Conservation (phyloP, 1,140 invertebrate genomes). For the Nasonia longicornis region DNA sequence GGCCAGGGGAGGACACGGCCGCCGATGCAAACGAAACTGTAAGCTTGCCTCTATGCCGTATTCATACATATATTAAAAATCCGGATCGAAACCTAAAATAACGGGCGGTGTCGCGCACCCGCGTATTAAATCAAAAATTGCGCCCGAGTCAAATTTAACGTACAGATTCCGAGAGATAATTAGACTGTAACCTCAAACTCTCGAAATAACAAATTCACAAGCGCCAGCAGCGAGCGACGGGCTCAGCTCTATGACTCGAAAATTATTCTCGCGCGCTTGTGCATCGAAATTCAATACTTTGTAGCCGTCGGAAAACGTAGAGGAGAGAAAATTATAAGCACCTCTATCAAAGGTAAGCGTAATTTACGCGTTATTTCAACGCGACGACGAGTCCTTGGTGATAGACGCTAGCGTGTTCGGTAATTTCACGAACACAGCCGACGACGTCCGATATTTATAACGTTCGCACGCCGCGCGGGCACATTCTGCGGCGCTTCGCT, state of each 20-base stretch:
- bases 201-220: constrained; percentile 36
- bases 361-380: not conserved
- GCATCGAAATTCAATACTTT: constrained; percentile 24
- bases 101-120: too few species aligned
- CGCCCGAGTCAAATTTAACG: constrained; percentile 21
- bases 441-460: constrained; percentile 33
- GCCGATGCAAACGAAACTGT: constrained; percentile 54
- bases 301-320: not conserved
- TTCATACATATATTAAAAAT: too few species aligned
- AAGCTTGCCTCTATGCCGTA: not conserved
- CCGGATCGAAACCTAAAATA: not conserved
- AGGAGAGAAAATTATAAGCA: not conserved
- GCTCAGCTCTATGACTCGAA: not conserved
- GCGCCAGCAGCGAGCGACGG: not conserved
- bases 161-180: constrained; percentile 21
- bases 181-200: constrained; percentile 36
- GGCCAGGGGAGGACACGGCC: constrained; percentile 51
- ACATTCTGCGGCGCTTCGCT: constrained; percentile 22
- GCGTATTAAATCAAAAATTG: constrained; percentile 12
- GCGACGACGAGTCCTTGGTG: not conserved
- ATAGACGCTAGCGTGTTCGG: not conserved
- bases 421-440: constrained; percentile 26
- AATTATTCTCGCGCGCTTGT: not conserved
- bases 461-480: not conserved
- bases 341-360: not conserved